Evolutionary conservation across 2,888 invertebrate genomes (phyloP), one percentile per base, ranked within the genome.

Genomic region (Branchipolynoe longqiensis): DNA sequence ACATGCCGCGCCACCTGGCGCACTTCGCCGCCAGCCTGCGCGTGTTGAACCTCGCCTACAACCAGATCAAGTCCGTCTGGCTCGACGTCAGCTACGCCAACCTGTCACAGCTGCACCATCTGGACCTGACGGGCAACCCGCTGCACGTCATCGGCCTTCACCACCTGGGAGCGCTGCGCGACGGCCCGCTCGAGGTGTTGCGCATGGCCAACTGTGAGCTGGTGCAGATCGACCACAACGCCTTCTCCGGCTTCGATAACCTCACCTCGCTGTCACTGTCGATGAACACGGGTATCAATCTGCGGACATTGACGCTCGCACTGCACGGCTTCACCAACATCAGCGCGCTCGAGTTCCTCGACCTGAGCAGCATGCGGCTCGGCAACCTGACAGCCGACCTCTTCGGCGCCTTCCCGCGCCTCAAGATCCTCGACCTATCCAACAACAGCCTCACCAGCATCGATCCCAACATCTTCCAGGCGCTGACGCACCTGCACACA

Each of bases 81-180:
- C 58, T 89, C 25, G 89, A 88, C 38, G 36, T 58, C 18, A 84
- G 81, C 36, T 89, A 85, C 64, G 64, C 82, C 0, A 54, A 40
- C 8, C 40, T 89, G 73, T 41, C 33, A 0, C 78, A 78, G 0
- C 85, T 89, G 14, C 33, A 62, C 3, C 83, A 84, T 48, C 62
- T 89, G 40, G 89, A 89, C 74, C 56, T 89, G 1, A 85, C 86
- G 38, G 58, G 87, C n/a, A 89, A 89, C 81, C 84, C 82, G 41
- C 87, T 89, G 36, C 82, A 85, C 14, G 64, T 82, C 3, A 81
- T 89, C 0, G 54, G 41, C 1, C 56, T 56, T 14, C 31, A 33
- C 1, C 88, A 87, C 83, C 81, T 89, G 14, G 88, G 84, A 12
- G 38, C 87, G 1, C 81, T 89, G 56, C 38, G 84, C 12, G 38